A percentile compares a stretch with the other conserved stretches of the same genome.
Conservation (phyloP, 1,140 invertebrate species). For the Tetraneura akinire region DNA sequence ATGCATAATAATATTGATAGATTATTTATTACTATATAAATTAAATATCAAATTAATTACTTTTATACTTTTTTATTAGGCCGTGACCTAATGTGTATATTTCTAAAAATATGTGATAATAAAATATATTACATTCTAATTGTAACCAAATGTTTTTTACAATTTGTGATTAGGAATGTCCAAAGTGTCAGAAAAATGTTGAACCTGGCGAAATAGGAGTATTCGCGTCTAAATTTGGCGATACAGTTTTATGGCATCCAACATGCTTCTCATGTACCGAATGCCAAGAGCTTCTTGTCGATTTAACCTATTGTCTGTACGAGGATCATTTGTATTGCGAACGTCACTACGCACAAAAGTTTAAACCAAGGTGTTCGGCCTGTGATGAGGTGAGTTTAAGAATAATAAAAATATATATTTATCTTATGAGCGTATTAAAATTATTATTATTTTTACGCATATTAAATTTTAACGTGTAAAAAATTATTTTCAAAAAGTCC, state of each 20-base stretch:
- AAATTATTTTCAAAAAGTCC: too few species aligned
- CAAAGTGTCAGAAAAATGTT: slow-evolving; percentile 67
- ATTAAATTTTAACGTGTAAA: too few species aligned
- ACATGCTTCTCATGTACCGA: slow-evolving; percentile 82
- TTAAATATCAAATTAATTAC: too few species aligned
- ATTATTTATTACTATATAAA: too few species aligned
- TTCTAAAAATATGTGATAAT: too few species aligned
- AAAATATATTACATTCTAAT: too few species aligned
- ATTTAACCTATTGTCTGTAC: slow-evolving; percentile 88
- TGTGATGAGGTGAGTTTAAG: slow-evolving; percentile 94
- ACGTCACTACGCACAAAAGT: slow-evolving; percentile 88
- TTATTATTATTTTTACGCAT: too few species aligned
- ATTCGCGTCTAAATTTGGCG: slow-evolving; percentile 71
- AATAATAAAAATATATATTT: neutral
- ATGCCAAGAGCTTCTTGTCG: slow-evolving; percentile 85
- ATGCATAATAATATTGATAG: too few species aligned
- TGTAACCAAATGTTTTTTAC: too few species aligned
- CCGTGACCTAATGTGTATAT: too few species aligned
- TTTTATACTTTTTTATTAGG: too few species aligned
- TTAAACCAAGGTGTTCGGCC: slow-evolving; percentile 87
- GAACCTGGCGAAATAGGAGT: slow-evolving; percentile 69
- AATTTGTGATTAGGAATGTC: slow-evolving; percentile 64
- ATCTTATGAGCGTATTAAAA: neutral
- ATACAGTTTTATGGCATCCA: slow-evolving; percentile 77
- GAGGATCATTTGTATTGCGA: slow-evolving; percentile 87